Evolutionary conservation across 2,797 vertebrate species (phyloP), one percentile per base, ranked within the genome.

Genomic region (Poecilia wingei): DNA sequence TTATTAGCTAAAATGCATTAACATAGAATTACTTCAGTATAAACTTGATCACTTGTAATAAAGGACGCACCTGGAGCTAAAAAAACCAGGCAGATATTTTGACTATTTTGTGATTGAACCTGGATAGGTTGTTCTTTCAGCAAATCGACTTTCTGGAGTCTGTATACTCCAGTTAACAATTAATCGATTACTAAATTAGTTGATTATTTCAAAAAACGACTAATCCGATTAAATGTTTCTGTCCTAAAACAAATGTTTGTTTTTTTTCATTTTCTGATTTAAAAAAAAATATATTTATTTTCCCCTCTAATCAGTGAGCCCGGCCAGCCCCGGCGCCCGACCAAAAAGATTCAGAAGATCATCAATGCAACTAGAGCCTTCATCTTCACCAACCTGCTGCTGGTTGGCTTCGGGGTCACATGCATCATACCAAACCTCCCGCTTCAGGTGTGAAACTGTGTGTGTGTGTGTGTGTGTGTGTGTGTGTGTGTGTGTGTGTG

Each of bases 281-380:
- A 72, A 31, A 31, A 31, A 31, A 31, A 31, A 31, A 31, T 74
- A 14, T 2, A 6, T 41, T 41, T 7, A 39, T 77, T 0, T 13
- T 0, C 46, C 0, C 81, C 10, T 14, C 47, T 4, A 13, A 2
- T 28, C 82, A 99, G 98, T 91, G 95, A 96, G 43, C 95, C 95
- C n/a, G 85, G 96, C 87, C 96, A 96, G 86, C 97, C 96, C 82
- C 96, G 96, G 8, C 96, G 92, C 36, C 96, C 96, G 0, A 96
- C 97, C 91, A 96, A 96, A 71, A 96, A 95, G 91, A 96, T 99
- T 88, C 98, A 99, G 95, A 99, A 99, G 93, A 95, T 99, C 76
- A 87, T 95, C 79, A 99, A 99, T 0, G 96, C 98, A 89, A 99
- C 96, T 64, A 94, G 98, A 75, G 98, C 98, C 59, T 99, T 99